Evolutionary conservation across 2,888 invertebrate genomes (phyloP), one percentile per base, ranked within the genome.

Genomic region (Sesia bembeciformis): DNA sequence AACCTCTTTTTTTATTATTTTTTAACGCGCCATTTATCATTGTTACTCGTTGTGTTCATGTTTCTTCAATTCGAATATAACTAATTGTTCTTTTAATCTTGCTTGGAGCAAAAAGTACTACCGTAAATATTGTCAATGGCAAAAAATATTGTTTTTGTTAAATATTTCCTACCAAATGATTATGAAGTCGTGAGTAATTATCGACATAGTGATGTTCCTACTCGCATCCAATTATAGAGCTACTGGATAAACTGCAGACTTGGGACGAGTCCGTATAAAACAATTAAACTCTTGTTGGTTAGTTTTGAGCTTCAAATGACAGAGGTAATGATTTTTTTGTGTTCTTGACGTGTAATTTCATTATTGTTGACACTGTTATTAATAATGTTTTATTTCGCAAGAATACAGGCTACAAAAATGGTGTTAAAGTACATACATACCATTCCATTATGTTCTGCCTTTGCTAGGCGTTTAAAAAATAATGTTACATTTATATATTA

Each of bases 161-260:
- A 58, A 56, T 54, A 57, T 60, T 60, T 58, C 60, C 58, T 58
- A 56, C 40, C 39, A 49, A 39, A 57, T 56, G 54, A 60, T 60
- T 57, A 53, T 52, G 6, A 43, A 52, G 41, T 60, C 60, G 60
- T 60, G 60, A 55, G 53, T 49, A 49, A 54, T 59, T 54, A 51
- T 51, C 50, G 7, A 54, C 55, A 41, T 39, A 52, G 43, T 49
- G 58, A 58, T 55, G 57, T 53, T 58, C 55, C 50, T 60, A 56
- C 55, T 50, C 7, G 5, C 50, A 50, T 50, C 50, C 7, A 6
- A 50, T 50, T 50, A 39, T 5, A 39, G 50, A 38, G 4, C 39
- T 7, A 38, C 23, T 39, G 38, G 5, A 50, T 50, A 23, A 3
- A 50, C 50, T 50, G 23, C 3, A 38, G 50, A 50, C 50, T 50